phyloP scores from a whole-genome alignment of 2,113 vertebrate species.

The Pseudorhombus dupliciocellatus region DNA sequence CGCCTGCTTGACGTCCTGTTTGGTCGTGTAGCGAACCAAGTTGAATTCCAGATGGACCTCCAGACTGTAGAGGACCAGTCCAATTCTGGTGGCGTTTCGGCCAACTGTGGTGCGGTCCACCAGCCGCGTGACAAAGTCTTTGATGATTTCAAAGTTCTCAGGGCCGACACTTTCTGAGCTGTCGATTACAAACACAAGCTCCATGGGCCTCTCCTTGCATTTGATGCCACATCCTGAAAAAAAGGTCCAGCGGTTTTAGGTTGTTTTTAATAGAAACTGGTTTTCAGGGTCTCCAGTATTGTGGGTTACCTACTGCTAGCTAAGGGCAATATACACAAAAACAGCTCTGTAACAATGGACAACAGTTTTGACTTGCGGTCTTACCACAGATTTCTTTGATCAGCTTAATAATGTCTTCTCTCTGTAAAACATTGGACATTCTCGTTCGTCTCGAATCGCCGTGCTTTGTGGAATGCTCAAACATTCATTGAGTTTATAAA shows the following conservation, averaged over 20 bases:
- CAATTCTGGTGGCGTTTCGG: constrained; percentile 89
- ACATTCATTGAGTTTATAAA: constrained; percentile 16
- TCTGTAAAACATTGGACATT: constrained; percentile 74
- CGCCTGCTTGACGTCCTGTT: constrained; percentile 87
- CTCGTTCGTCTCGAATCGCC: background rate
- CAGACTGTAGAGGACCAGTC: constrained; percentile 89
- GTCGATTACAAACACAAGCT: constrained; percentile 94
- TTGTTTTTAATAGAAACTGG: too few relatives aligned
- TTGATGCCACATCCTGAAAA: constrained; percentile 88
- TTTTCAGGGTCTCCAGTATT: background rate
- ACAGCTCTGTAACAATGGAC: too few relatives aligned
- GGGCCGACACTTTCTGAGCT: constrained; percentile 93
- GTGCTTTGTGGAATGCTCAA: background rate
- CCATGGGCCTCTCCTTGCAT: constrained; percentile 95
- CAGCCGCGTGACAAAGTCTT: constrained; percentile 90
- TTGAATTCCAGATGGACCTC: constrained; percentile 89
- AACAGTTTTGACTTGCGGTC: constrained; percentile 31
- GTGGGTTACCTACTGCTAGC: background rate
- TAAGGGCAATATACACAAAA: too few relatives aligned
- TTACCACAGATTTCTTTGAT: constrained; percentile 93
- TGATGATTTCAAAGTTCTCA: constrained; percentile 93
- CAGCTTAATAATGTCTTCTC: constrained; percentile 90
- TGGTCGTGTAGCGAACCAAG: constrained; percentile 82
- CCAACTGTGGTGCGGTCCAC: constrained; percentile 90
- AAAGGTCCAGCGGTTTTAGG: background rate